Evolutionary conservation across 1,140 invertebrate genomes (phyloP), one percentile per base, ranked within the genome.

Genomic region (Cyphomyrmex costatus): DNA sequence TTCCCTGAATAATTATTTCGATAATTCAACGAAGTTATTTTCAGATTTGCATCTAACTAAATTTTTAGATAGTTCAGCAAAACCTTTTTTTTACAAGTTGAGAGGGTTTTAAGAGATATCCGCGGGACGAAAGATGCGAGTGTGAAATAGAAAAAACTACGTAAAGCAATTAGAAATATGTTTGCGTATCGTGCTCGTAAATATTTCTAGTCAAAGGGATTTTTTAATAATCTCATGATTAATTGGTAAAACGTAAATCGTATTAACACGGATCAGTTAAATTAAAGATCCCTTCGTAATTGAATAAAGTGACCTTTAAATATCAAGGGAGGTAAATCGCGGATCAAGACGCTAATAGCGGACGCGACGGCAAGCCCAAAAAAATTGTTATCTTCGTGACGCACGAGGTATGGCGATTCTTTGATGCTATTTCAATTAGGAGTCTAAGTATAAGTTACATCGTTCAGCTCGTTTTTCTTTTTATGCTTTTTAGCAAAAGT

Each of bases 271-370:
- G 36, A 27, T 61, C 66, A 60, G 36, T 73, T 74, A 74, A 74
- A 83, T 61, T 83, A 60, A 83, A 60, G 70, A 63, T 36, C 33
- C n/a, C 16, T 74, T 8, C 16, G 65, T 60, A 49, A 83, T 83
- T 83, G 61, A 61, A 83, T 83, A 73, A 61, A 83, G 27, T 60
- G 79, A 83, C 79, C 68, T 83, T 83, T 73, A 83, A 74, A 74
- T 74, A 83, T 42, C 79, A 73, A 19, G 8, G 36, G n/a, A n/a
- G 36, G n/a, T 73, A 82, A 58, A 58, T 56, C 79, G 79, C 36
- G 68, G 36, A 60, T 61, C 68, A 21, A 83, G 36, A 82, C 12
- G 66, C 53, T 58, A 82, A 82, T 82, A 73, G 24, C n/a, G 56
- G 33, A 76, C 53, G n/a, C 51, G 33, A 42, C n/a, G 24, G 10